These are phyloP conservation scores for Hydrozoanthus tunicans DNA, from an alignment of 64 coral and sea anemone species.

Conservation along the genomic window DNA sequence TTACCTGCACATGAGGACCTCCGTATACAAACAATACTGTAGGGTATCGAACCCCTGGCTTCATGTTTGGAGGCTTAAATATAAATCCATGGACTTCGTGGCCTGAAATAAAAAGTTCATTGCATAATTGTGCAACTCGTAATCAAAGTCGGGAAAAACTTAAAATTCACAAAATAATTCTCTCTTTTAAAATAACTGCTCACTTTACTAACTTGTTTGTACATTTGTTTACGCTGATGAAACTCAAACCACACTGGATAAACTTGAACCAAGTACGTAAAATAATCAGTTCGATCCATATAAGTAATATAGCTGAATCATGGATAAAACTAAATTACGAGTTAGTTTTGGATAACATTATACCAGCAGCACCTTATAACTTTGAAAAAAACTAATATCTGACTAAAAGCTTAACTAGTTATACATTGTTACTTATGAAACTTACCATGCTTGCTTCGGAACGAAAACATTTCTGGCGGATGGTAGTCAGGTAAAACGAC, in stretches of 20 bases:
- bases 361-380: too few species aligned
- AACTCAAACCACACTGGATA: neutral
- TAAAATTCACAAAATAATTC: too few species aligned
- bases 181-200: too few species aligned
- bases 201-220: neutral
- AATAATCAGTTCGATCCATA: too few species aligned
- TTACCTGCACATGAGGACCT: too few species aligned
- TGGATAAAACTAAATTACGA: too few species aligned
- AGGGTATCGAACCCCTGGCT: constrained; percentile 80
- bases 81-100: constrained; percentile 87
- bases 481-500: constrained; percentile 60
- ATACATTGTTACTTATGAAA: neutral
- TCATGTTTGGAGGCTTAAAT: constrained; percentile 81
- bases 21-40: constrained; percentile 78
- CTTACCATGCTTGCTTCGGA: constrained; percentile 86
- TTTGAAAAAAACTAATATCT: too few species aligned
- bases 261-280: too few species aligned
- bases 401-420: too few species aligned
- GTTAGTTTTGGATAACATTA: too few species aligned
- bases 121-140: neutral
- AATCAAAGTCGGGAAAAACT: neutral
- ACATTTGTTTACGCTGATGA: neutral
- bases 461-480: constrained; percentile 79
- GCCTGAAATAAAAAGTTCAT: constrained; percentile 53
- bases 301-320: too few species aligned